Evolutionary conservation across 2,797 vertebrate species (phyloP).

Genomic region (Podarcis lilfordi): DNA sequence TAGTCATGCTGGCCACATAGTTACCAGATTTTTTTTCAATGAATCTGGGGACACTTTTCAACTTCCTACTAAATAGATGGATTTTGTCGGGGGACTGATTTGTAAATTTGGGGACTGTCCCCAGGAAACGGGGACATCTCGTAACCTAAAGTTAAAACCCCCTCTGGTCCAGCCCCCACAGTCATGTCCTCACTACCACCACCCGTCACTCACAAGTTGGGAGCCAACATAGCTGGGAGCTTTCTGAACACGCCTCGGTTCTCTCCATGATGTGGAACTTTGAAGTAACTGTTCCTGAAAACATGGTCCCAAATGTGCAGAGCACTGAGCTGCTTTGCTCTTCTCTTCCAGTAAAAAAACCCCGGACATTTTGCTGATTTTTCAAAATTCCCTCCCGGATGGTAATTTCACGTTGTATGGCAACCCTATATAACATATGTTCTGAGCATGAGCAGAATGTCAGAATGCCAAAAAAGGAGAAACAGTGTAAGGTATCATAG

Average conservation of each 20-base stretch:
- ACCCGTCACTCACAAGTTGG: background rate
- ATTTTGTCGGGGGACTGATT: no score
- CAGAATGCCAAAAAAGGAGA: background rate
- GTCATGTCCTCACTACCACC: background rate
- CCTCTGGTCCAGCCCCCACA: background rate
- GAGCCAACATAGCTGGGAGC: background rate
- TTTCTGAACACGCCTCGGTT: background rate
- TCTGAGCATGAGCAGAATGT: background rate
- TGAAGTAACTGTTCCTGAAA: background rate
- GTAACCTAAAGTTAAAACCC: background rate
- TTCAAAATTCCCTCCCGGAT: no score
- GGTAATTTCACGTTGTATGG: no score
- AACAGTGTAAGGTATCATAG: background rate
- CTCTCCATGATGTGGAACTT: background rate
- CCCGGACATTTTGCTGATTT: background rate
- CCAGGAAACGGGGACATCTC: no score
- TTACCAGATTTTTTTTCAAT: no score
- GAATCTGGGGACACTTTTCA: no score
- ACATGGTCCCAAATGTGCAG: background rate
- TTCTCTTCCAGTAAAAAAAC: background rate
- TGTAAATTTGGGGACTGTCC: no score
- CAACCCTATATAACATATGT: background rate
- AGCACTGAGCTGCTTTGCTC: background rate
- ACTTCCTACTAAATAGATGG: no score
- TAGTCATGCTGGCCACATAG: no score